Evolutionary conservation across 2,888 invertebrate species (phyloP), one percentile per base, ranked within the genome.

Genomic region (Morinoia aosen): DNA sequence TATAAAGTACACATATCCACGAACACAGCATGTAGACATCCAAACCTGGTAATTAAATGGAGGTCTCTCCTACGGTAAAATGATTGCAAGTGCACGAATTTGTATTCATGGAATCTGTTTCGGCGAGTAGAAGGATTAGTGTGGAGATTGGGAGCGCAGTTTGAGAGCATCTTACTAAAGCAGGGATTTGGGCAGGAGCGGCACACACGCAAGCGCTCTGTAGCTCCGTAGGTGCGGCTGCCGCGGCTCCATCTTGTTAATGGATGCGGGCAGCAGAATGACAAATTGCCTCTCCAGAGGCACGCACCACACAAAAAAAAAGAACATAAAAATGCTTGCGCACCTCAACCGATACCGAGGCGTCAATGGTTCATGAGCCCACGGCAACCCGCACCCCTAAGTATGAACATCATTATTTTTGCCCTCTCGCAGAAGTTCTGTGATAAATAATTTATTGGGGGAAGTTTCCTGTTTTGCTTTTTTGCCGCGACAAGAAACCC

Each of bases 211-310:
- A 5, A 48, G 48, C 48, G 2, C 3, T 48, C 48, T 48, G 48
- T 48, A 48, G 48, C 48, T 48, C 48, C 48, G 25, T 25, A 76
- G 93, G n/a, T 33, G 93, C 93, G 11, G 40, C 91, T 2, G 48
- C 56, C 11, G 25, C 19, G 93, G 93, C 93, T 93, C 93, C 93
- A 93, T 93, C 93, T 93, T 93, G 93, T 93, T 93, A 93, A 93
- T 93, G 93, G 58, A 93, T 93, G 93, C 48, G 93, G n/a, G 93
- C 93, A 93, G 93, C 93, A 57, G 93, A 93, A 93, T 93, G 93
- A 93, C 93, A 93, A 93, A 93, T 93, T 93, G 93, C 93, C 93
- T 93, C 93, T 93, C 93, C 58, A 11, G 58, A 39, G 93, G 93
- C 93, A 33, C 93, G 93, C 58, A 14, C 14, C 25, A 33, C 12